Conservation (phyloP, 1,140 invertebrate species). For the Semibalanus balanoides region DNA sequence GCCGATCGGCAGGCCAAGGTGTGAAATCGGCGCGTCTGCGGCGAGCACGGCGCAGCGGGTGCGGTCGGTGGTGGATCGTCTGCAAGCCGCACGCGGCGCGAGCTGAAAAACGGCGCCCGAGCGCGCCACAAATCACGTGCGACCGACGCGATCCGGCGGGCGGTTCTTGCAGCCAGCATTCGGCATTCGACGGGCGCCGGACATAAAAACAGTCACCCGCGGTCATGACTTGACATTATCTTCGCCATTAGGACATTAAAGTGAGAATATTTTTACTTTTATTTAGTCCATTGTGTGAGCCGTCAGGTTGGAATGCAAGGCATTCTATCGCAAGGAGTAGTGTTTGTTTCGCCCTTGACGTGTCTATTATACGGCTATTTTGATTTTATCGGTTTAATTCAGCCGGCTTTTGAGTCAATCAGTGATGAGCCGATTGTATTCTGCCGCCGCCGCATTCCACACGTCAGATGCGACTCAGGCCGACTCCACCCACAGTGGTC, state of each 20-base stretch:
- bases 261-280: conserved; percentile 1
- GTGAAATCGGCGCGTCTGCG: not conserved
- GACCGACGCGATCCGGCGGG: not conserved
- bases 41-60: not conserved
- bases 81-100: not conserved
- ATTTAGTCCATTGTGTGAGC: not conserved
- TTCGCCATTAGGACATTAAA: conserved; percentile 1
- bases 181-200: not conserved
- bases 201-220: not conserved
- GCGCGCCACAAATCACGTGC: not conserved
- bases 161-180: not conserved
- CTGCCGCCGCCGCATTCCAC: not conserved
- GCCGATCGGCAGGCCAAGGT: not conserved
- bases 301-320: not conserved
- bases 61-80: not conserved
- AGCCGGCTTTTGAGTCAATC: conserved; percentile 1
- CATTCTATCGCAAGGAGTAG: not conserved
- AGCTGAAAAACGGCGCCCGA: not conserved
- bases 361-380: conserved; percentile 2
- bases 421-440: not conserved
- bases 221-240: conserved; percentile 2
- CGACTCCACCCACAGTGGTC: not conserved
- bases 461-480: not conserved
- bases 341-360: conserved; percentile 1
- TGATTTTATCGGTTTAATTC: conserved; percentile 1